Conservation (phyloP, 2,797 vertebrate genomes). For the Anguilla megastoma region DNA sequence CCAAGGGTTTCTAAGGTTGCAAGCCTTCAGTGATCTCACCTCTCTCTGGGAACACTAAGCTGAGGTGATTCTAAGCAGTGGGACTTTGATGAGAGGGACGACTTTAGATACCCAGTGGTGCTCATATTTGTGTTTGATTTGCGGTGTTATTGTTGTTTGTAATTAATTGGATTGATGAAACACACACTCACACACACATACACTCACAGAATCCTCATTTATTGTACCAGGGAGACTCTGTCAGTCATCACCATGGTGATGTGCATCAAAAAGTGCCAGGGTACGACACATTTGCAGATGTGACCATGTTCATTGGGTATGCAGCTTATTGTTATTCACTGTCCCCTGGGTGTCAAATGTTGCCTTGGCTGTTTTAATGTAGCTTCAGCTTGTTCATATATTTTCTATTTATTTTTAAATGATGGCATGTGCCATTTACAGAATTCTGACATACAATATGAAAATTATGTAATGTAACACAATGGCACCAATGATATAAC, state of each 20-base stretch:
- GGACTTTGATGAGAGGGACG: conserved; percentile 18
- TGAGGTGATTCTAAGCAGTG: neutral
- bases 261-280: conserved; percentile 36
- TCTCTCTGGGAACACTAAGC: conserved; percentile 14
- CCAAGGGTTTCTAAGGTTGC: neutral
- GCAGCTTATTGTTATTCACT: conserved; percentile 51
- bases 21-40: conserved; percentile 23
- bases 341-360: conserved; percentile 7
- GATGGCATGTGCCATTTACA: neutral
- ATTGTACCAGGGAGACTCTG: conserved; percentile 43
- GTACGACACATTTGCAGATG: conserved; percentile 55
- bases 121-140: conserved; percentile 36
- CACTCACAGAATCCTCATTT: conserved; percentile 39
- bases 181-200: conserved; percentile 29
- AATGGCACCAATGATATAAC: neutral
- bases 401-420: neutral
- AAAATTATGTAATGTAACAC: neutral
- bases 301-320: conserved; percentile 55
- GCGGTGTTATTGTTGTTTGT: conserved; percentile 34
- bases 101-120: conserved; percentile 28
- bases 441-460: neutral
- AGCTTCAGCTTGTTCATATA: neutral
- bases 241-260: conserved; percentile 52
- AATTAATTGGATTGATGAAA: conserved; percentile 39
- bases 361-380: neutral